Conservation (phyloP, 1,140 invertebrate species). For the Apocrypta bakeri region DNA sequence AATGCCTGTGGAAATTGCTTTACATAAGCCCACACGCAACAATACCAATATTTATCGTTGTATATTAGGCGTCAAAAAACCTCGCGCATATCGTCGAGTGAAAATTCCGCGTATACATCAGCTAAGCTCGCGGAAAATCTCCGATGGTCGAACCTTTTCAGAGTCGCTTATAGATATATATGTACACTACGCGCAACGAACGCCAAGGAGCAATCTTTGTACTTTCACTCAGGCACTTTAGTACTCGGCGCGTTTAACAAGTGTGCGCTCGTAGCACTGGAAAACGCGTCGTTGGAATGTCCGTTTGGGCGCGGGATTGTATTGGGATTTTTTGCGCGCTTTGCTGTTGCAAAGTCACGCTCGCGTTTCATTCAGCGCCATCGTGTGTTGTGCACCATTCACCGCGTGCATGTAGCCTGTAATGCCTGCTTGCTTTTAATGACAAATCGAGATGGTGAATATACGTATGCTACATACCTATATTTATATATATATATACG, state of each 20-base stretch:
- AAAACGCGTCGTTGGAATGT: slow-evolving; percentile 35
- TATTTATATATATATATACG: too few relatives aligned
- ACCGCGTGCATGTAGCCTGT: neutral
- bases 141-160: neutral
- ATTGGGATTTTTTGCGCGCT: neutral
- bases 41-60: neutral
- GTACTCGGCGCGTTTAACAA: slow-evolving; percentile 10
- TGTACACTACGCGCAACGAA: neutral
- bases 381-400: neutral
- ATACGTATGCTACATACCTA: too few relatives aligned
- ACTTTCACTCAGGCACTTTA: slow-evolving; percentile 32
- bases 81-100: neutral
- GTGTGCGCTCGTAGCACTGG: neutral
- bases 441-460: neutral
- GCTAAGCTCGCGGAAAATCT: slow-evolving; percentile 4
- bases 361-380: slow-evolving; percentile 17
- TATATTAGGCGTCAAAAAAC: neutral
- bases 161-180: too few relatives aligned
- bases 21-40: neutral
- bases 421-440: neutral
- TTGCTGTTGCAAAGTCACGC: neutral
- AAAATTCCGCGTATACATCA: neutral
- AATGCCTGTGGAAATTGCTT: neutral
- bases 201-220: slow-evolving; percentile 4
- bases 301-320: slow-evolving; percentile 5